These are phyloP conservation scores for Agriotes lineatus DNA, from an alignment of 2,888 invertebrate species.

Conservation along the genomic window DNA sequence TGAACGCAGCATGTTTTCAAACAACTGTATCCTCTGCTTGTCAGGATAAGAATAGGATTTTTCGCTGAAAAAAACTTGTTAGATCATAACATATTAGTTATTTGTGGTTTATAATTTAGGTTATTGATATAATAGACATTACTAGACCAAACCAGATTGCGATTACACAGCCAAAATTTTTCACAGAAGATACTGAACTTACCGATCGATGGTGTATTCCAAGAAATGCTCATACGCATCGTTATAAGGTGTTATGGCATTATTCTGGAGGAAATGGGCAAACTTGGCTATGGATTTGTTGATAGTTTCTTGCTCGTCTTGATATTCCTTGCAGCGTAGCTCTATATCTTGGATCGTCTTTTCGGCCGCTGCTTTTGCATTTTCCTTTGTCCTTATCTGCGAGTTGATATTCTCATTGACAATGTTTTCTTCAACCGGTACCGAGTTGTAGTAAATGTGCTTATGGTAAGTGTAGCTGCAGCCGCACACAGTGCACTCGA, in stretches of 20 bases:
- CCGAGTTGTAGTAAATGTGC: slow-evolving; percentile 61
- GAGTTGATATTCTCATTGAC: slow-evolving; percentile 52
- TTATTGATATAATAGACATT: too few species aligned
- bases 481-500: slow-evolving; percentile 53
- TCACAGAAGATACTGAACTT: slow-evolving; percentile 33
- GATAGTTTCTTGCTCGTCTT: slow-evolving; percentile 54
- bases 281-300: slow-evolving; percentile 57
- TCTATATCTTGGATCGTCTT: neutral
- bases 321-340: slow-evolving; percentile 28
- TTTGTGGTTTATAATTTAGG: neutral
- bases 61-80: slow-evolving; percentile 47
- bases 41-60: slow-evolving; percentile 35
- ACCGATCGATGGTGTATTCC: slow-evolving; percentile 57
- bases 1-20: slow-evolving; percentile 39
- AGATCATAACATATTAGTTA: too few species aligned
- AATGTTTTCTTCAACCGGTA: slow-evolving; percentile 52
- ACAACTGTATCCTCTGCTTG: slow-evolving; percentile 31
- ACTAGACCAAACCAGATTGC: too few species aligned
- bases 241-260: slow-evolving; percentile 59
- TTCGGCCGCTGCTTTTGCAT: slow-evolving; percentile 31
- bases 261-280: slow-evolving; percentile 59
- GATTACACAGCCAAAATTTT: too few species aligned
- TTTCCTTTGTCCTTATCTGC: slow-evolving; percentile 53
- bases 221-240: slow-evolving; percentile 60
- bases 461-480: slow-evolving; percentile 59